Conservation (phyloP, 2,113 vertebrate species). For the Entosphenus tridentatus region DNA sequence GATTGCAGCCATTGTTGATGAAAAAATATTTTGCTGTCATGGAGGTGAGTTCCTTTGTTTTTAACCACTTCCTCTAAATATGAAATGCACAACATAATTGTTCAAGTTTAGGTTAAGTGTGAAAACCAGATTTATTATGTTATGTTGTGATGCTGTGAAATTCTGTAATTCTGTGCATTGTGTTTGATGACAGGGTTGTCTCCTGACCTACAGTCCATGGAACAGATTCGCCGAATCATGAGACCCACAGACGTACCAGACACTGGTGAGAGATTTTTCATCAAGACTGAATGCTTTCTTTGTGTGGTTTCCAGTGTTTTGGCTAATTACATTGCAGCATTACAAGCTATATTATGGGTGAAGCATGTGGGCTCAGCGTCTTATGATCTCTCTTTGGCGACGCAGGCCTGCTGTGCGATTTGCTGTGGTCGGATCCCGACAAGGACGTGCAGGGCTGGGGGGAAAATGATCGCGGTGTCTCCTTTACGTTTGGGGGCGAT, state of each 20-base stretch:
- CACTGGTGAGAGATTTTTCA: slow-evolving; percentile 32
- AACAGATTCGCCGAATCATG: slow-evolving; percentile 95
- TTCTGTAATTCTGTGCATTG: no score
- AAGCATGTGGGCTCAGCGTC: no score
- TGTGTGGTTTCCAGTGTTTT: no score
- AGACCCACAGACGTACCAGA: slow-evolving; percentile 90
- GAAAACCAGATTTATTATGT: no score
- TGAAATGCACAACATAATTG: no score
- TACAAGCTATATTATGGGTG: no score
- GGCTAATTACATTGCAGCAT: no score
- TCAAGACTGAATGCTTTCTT: no score
- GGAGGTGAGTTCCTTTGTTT: neutral
- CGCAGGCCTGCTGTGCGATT: slow-evolving; percentile 76
- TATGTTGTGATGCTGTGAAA: no score
- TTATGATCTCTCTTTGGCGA: neutral
- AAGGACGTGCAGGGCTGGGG: slow-evolving; percentile 98
- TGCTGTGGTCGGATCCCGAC: slow-evolving; percentile 93
- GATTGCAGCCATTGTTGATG: slow-evolving; percentile 4
- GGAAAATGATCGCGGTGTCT: slow-evolving; percentile 91
- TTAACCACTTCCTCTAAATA: no score
- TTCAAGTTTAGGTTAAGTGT: no score
- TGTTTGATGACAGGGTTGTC: slow-evolving; percentile 43
- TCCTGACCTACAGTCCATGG: slow-evolving; percentile 96
- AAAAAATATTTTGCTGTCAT: slow-evolving; percentile 5
- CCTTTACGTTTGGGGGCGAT: slow-evolving; percentile 91